Conservation (phyloP, 2,797 vertebrate species). For the Acipenser transmontanus region DNA sequence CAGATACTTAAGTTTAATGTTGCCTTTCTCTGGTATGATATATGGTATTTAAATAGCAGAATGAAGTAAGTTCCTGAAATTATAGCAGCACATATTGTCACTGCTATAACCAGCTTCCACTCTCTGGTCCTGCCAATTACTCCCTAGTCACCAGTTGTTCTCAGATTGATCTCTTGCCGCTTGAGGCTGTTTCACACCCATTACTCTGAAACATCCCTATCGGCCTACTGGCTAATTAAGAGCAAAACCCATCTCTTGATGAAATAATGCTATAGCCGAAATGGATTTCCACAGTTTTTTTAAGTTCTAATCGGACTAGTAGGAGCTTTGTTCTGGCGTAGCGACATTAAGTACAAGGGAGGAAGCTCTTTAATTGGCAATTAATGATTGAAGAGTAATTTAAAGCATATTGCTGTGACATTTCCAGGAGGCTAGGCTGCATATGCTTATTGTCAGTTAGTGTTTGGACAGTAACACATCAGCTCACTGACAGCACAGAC, state of each 20-base stretch:
- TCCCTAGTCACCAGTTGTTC: constrained; percentile 54
- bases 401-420: constrained; percentile 59
- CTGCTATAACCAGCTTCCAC: constrained; percentile 41
- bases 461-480: constrained; percentile 61
- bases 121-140: constrained; percentile 55
- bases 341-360: constrained; percentile 35
- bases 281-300: constrained; percentile 43
- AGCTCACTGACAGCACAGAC: constrained; percentile 30
- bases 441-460: constrained; percentile 69
- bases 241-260: constrained; percentile 68
- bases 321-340: constrained; percentile 45
- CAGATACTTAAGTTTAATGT: constrained; percentile 22
- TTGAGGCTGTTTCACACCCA: constrained; percentile 66
- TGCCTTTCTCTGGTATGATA: constrained; percentile 40
- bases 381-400: constrained; percentile 64
- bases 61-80: constrained; percentile 41
- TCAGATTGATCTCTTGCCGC: constrained; percentile 54
- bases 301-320: constrained; percentile 55
- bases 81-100: constrained; percentile 49
- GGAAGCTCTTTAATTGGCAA: constrained; percentile 54
- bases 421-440: constrained; percentile 65
- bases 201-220: constrained; percentile 60
- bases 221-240: constrained; percentile 68
- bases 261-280: constrained; percentile 60
- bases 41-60: constrained; percentile 46